Evolutionary conservation across 2,113 vertebrate genomes (phyloP).

Genomic region (Prionailurus bengalensis): DNA sequence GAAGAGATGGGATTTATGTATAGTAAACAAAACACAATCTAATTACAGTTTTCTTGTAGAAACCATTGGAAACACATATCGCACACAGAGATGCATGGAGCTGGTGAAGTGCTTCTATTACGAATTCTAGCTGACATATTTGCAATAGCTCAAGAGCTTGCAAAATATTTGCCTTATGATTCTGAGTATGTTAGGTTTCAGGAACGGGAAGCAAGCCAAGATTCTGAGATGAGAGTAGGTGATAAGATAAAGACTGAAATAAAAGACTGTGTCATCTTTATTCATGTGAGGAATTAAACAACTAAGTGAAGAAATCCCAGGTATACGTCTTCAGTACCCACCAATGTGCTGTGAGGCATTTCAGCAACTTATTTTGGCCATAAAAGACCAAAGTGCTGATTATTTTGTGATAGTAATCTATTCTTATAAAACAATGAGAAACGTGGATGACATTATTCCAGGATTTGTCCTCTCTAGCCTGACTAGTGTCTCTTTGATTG

Average conservation of each 20-base stretch:
- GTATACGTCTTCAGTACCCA: slow-evolving; percentile 82
- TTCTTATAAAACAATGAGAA: slow-evolving; percentile 89
- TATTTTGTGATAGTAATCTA: slow-evolving; percentile 86
- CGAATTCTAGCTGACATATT: slow-evolving; percentile 91
- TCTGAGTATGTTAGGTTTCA: slow-evolving; percentile 85
- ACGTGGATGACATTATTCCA: slow-evolving; percentile 89
- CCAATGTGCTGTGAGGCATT: slow-evolving; percentile 90
- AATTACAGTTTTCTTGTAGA: slow-evolving; percentile 89
- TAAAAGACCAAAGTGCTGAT: slow-evolving; percentile 81
- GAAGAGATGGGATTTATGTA: slow-evolving; percentile 88
- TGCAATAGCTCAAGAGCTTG: slow-evolving; percentile 88
- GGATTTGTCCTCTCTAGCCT: slow-evolving; percentile 92
- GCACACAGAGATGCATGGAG: not conserved
- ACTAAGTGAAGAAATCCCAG: slow-evolving; percentile 84
- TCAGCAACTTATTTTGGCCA: slow-evolving; percentile 88
- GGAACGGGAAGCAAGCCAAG: slow-evolving; percentile 78
- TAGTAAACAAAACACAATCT: slow-evolving; percentile 74
- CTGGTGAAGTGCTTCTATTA: slow-evolving; percentile 83
- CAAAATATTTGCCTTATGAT: slow-evolving; percentile 85
- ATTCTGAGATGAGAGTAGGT: slow-evolving; percentile 48
- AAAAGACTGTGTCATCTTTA: slow-evolving; percentile 86
- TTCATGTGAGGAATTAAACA: slow-evolving; percentile 91
- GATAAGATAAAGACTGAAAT: slow-evolving; percentile 77
- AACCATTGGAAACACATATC: slow-evolving; percentile 84
- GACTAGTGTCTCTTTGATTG: slow-evolving; percentile 90